Base-by-base conservation (phyloP, 2,888 invertebrate genomes). In the Chrysodeixis includens region DNA sequence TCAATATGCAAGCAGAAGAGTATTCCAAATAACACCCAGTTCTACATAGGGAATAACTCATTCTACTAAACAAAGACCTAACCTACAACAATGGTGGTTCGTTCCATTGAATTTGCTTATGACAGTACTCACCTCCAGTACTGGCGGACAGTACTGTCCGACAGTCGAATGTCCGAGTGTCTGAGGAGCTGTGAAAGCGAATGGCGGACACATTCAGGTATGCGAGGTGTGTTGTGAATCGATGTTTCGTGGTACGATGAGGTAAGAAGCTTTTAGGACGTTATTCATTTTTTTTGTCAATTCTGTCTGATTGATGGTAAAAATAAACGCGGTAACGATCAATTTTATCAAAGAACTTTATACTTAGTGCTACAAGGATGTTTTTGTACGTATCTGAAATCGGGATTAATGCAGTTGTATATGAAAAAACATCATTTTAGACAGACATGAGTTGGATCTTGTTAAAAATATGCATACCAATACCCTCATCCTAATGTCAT, bases 121-220 rank as follows among this genome's bases (percentile, higher is more conserved):
- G 20, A 54, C 49, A 32, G 30, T 46, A 46, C 14, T 46, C 40
- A 59, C 51, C 64, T 40, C 18, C 40, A n/a, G 40, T 40, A 49
- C 10, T 49, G 3, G 10, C 10, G 2, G 18, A 16, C 18, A 49
- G 18, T 10, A 18, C 35, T 26, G 7, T 8, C 44, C 20, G 20
- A 53, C 30, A 75, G 40, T 8, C 20, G 55, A 32, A 56, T 52
- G 52, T 14, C 16, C 40, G 53, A 40, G 44, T 30, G 71, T 18
- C 46, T 32, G 14, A 56, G 46, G 44, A 49, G 40, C 56, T 30
- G 57, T 61, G 35, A 20, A 7, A 40, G 52, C 32, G 22, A 10
- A 51, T 30, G 16, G 57, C 35, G 51, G 76, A 61, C 51, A 70
- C 60, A 51, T 52, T 46, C 56, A 51, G 26, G 49, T 46, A 70